Evolutionary conservation across 1,140 invertebrate genomes (phyloP), one percentile per base, ranked within the genome.

Genomic region (Andrena cerasifolii): DNA sequence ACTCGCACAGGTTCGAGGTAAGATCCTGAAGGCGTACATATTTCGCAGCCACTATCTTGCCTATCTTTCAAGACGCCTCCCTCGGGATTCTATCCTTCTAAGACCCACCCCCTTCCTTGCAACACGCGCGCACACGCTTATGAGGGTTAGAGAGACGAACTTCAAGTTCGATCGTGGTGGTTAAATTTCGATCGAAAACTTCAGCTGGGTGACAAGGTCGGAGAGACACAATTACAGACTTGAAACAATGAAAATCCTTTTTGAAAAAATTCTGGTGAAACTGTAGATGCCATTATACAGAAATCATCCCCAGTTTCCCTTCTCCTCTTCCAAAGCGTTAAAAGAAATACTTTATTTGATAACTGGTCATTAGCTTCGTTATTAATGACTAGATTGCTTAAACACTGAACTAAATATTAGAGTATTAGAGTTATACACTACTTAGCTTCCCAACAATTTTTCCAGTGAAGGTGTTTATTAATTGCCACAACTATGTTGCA

Each of bases 11-110:
- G 75, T 74, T 85, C 82, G 66, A 74, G 66, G 68, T 49, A 66
- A 81, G 77, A 89, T 89, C 87, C 79, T 83, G 76, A 62, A 87
- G 82, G 85, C 79, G 83, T 85, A 86, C 87, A 87, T 89, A 88
- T 88, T 90, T 89, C 85, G 86, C 87, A 86, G 80, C 61, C 80
- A 81, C 72, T 77, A 79, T 86, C 78, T 79, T 83, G 85, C 85
- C 82, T 86, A 86, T 86, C 88, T 87, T 88, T 80, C 78, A 72
- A 86, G 80, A 74, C 80, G 78, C 83, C 83, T 87, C 83, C 82
- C 88, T 67, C 70, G 82, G 74, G 87, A 89, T 83, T 78, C 79
- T 76, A 77, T 84, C 71, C 79, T 84, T 83, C 84, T 83, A 85
- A 85, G 83, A 80, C 75, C 80, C 82, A 83, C 68, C 86, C 76